phyloP scores from a whole-genome alignment of 2,888 invertebrate genomes.

The Nephrotoma appendiculata region DNA sequence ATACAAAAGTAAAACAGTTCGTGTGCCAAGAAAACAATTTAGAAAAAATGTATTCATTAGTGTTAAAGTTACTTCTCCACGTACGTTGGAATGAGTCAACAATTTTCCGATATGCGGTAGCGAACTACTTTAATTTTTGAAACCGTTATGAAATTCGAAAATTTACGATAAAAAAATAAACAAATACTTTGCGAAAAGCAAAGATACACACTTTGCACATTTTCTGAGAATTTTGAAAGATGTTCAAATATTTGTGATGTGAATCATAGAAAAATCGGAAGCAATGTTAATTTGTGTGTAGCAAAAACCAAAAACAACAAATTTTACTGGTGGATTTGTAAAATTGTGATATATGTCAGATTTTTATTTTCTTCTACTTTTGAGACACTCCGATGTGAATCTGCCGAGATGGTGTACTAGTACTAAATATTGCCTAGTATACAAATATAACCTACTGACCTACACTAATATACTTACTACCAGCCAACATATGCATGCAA shows the following conservation, averaged over 20 bases:
- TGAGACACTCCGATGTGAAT: neutral
- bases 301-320: neutral
- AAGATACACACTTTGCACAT: neutral
- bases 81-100: neutral
- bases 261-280: neutral
- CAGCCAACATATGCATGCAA: too few species aligned
- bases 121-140: neutral
- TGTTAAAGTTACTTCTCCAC: neutral
- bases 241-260: neutral
- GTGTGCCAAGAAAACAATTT: neutral
- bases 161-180: neutral
- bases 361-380: neutral
- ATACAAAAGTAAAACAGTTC: neutral
- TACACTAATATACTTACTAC: neutral
- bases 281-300: neutral
- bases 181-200: neutral
- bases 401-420: neutral
- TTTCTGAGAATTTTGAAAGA: neutral
- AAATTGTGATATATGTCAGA: neutral
- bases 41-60: neutral
- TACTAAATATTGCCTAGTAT: too few species aligned
- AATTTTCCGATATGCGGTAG: neutral
- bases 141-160: neutral
- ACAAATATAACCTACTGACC: too few species aligned
- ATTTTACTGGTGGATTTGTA: neutral